These are phyloP conservation scores for Slavum lentiscoides DNA, from an alignment of 2,888 invertebrate species.

Conservation along the genomic window DNA sequence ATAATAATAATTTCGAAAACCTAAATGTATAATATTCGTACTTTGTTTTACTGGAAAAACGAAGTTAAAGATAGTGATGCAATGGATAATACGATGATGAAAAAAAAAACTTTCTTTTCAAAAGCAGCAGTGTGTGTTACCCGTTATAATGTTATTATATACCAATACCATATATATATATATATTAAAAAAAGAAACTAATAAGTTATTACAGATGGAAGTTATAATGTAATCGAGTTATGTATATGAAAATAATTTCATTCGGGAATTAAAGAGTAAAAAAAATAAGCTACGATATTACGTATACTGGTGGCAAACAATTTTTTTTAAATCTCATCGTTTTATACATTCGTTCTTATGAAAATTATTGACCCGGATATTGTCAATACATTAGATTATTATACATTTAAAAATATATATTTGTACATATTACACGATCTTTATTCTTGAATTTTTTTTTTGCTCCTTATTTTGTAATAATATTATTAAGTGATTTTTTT, in stretches of 20 bases:
- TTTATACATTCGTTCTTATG: not conserved
- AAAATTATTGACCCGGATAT: not conserved
- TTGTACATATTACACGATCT: no score
- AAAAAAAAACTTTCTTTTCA: no score
- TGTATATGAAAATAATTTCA: not conserved
- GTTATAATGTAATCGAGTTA: not conserved
- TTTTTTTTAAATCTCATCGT: not conserved
- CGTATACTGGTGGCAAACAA: no score
- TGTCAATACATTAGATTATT: not conserved
- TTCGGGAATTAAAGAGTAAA: conserved; percentile 3
- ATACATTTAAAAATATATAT: not conserved
- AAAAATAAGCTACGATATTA: not conserved
- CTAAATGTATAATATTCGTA: no score
- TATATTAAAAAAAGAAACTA: not conserved
- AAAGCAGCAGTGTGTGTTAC: no score
- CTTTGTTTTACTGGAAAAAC: no score
- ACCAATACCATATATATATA: not conserved
- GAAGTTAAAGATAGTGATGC: no score
- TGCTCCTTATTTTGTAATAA: not conserved
- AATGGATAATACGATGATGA: no score
- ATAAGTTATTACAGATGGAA: not conserved
- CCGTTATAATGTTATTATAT: not conserved
- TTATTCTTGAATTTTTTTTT: not conserved
- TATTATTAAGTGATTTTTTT: not conserved
- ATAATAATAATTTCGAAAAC: no score